Conservation (phyloP, 2,797 vertebrate genomes). For the Hemitrygon akajei region DNA sequence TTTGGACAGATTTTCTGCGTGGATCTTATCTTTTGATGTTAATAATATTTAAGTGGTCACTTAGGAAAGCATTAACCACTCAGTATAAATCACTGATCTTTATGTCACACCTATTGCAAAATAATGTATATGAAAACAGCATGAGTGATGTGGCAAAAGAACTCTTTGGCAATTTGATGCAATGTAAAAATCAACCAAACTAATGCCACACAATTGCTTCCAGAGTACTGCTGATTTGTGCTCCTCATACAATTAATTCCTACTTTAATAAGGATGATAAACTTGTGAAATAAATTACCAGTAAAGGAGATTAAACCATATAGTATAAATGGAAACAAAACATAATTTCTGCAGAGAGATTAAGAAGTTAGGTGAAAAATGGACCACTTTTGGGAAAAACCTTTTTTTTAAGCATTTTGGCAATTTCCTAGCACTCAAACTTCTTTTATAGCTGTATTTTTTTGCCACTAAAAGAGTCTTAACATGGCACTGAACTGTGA, state of each 20-base stretch:
- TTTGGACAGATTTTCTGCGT: neutral
- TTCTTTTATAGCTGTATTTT: neutral
- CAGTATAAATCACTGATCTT: neutral
- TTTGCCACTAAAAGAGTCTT: neutral
- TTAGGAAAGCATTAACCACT: neutral
- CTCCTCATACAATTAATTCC: neutral
- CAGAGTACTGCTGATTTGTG: neutral
- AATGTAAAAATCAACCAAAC: slow-evolving; percentile 8
- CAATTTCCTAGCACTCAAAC: neutral
- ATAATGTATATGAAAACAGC: neutral
- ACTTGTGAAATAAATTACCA: neutral
- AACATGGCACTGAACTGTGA: neutral
- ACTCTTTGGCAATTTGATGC: neutral
- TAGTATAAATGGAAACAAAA: neutral
- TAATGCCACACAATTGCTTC: neutral
- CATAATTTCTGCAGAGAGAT: neutral
- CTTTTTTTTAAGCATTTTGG: neutral
- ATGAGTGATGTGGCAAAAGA: neutral
- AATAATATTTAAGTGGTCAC: neutral
- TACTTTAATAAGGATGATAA: neutral
- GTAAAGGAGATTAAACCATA: neutral
- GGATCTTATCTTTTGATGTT: neutral
- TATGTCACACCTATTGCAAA: neutral
- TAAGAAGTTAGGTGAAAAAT: neutral
- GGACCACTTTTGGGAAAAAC: too few species aligned